Percentiles rank a stretch among this genome's conserved stretches.
Evolutionary conservation across 2,888 invertebrate species (phyloP).

Genomic region (Trichogramma evanescens): DNA sequence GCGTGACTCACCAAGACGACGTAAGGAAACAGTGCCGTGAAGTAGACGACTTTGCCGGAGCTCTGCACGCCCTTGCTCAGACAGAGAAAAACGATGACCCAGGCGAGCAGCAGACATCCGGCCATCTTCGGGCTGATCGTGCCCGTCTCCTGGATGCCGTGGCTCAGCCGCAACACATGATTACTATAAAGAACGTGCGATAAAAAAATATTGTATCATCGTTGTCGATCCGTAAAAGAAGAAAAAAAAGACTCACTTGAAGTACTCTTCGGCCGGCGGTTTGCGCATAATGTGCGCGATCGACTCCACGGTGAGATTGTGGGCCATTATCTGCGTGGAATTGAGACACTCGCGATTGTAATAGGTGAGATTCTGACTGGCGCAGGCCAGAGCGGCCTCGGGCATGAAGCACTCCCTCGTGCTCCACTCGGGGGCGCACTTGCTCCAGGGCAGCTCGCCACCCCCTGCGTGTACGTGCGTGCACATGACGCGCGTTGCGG

Average conservation of each 20-base stretch:
- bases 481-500: not conserved
- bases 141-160: constrained; percentile 67
- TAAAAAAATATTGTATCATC: not conserved
- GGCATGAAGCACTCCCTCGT: constrained; percentile 65
- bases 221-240: not conserved
- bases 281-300: constrained; percentile 53
- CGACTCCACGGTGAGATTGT: constrained; percentile 45
- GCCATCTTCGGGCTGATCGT: constrained; percentile 64
- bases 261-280: constrained; percentile 69
- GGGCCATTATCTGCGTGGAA: constrained; percentile 50
- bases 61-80: constrained; percentile 74
- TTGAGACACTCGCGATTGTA: constrained; percentile 59
- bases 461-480: constrained; percentile 26
- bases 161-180: constrained; percentile 62
- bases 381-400: constrained; percentile 58
- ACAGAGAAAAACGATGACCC: constrained; percentile 72
- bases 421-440: constrained; percentile 66
- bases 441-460: constrained; percentile 60
- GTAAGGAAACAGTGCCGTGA: constrained; percentile 70
- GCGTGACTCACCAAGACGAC: constrained; percentile 60
- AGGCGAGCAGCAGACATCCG: constrained; percentile 66
- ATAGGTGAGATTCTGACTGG: constrained; percentile 57
- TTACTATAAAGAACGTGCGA: constrained; percentile 35
- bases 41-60: constrained; percentile 74
- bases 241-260: constrained; percentile 52